Evolutionary conservation across 2,888 invertebrate genomes (phyloP).

Genomic region (Sepiola atlantica): DNA sequence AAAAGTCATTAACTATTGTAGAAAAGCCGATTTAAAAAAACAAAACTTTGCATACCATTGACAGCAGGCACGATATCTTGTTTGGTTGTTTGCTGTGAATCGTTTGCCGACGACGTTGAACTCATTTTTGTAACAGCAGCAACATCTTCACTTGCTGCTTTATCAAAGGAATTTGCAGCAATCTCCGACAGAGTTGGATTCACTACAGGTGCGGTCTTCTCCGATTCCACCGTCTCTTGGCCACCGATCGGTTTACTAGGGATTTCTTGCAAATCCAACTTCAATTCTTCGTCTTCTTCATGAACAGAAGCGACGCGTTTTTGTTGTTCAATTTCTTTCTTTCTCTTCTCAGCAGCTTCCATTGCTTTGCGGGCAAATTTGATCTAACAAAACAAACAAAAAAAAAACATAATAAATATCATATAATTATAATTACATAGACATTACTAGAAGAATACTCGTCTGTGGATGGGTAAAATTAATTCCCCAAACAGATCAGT

Average conservation of each 20-base stretch:
- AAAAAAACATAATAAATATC: background rate
- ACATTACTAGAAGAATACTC: too few species aligned
- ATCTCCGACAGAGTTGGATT: background rate
- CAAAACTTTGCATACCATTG: background rate
- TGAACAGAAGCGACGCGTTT: constrained; percentile 56
- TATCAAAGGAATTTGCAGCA: constrained; percentile 37
- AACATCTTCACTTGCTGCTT: constrained; percentile 47
- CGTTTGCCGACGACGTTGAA: background rate
- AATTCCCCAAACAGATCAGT: too few species aligned
- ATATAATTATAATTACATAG: too few species aligned
- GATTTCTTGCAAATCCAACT: constrained; percentile 59
- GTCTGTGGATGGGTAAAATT: too few species aligned
- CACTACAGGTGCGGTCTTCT: background rate
- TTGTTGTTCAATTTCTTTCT: constrained; percentile 61
- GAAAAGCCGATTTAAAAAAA: background rate
- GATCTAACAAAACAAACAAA: constrained; percentile 57
- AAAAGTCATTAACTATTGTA: background rate
- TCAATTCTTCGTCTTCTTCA: constrained; percentile 63
- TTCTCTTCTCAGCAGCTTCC: constrained; percentile 60
- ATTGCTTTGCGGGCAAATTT: constrained; percentile 64
- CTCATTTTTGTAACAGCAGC: background rate
- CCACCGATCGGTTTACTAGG: constrained; percentile 51
- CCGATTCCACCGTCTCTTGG: constrained; percentile 34
- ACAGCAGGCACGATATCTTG: background rate
- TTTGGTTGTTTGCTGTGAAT: background rate